Evolutionary conservation across 2,113 vertebrate species (phyloP).

Genomic region (Dendrocopos noguchii): DNA sequence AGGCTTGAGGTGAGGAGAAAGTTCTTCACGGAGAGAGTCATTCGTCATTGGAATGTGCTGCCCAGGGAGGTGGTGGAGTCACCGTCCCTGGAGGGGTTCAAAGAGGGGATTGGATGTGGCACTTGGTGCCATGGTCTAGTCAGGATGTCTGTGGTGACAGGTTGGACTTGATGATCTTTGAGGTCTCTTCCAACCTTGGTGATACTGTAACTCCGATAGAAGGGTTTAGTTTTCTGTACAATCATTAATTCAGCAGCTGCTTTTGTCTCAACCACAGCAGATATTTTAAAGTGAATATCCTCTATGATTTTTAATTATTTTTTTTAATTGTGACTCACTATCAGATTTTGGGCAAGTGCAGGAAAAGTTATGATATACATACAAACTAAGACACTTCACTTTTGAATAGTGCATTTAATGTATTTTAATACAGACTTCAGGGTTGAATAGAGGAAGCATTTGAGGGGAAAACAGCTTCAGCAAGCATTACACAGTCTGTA

Average conservation of each 20-base stretch:
- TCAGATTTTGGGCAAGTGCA: background rate
- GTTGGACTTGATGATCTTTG: too few species aligned
- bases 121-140: too few species aligned
- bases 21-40: too few species aligned
- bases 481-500: rapidly evolving
- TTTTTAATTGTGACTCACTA: background rate
- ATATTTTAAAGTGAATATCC: background rate
- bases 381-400: background rate
- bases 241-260: background rate
- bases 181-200: too few species aligned
- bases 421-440: background rate
- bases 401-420: background rate
- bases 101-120: too few species aligned
- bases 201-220: background rate
- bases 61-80: too few species aligned
- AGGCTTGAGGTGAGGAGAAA: too few species aligned
- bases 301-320: background rate
- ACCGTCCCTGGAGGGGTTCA: too few species aligned
- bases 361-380: rapidly evolving
- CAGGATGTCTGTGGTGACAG: too few species aligned
- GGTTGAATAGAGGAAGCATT: background rate
- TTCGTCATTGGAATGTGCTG: too few species aligned
- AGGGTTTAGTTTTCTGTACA: background rate
- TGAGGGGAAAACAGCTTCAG: background rate
- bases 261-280: background rate